phyloP scores from a whole-genome alignment of 2,797 vertebrate genomes.

The Pempheris klunzingeri region DNA sequence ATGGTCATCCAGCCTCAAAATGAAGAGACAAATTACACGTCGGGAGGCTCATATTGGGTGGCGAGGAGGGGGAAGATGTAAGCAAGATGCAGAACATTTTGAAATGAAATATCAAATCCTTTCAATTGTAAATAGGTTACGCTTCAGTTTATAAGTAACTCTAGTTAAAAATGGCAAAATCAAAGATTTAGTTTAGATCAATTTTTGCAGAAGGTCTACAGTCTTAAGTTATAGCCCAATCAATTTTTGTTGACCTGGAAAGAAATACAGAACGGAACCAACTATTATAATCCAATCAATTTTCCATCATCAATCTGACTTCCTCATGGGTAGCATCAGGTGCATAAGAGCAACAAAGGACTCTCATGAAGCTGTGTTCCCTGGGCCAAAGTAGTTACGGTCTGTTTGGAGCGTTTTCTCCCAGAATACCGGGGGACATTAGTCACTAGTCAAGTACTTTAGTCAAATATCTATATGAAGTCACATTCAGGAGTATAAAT shows the following conservation, averaged over 20 bases:
- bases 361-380: not conserved
- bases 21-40: constrained; percentile 9
- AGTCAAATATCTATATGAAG: not conserved
- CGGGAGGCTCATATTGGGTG: not conserved
- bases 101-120: not conserved
- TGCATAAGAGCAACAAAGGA: not conserved
- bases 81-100: not conserved
- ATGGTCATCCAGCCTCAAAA: constrained; percentile 9
- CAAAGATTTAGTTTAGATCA: not conserved
- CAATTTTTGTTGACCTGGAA: not conserved
- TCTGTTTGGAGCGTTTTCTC: not conserved
- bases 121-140: not conserved
- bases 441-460: not conserved
- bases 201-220: not conserved
- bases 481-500: not conserved
- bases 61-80: not conserved
- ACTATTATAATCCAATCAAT: not conserved
- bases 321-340: constrained; percentile 14
- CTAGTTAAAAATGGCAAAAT: not conserved
- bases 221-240: no score
- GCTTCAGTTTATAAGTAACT: not conserved
- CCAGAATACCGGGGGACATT: not conserved
- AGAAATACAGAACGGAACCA: not conserved
- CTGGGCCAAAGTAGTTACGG: not conserved
- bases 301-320: not conserved